phyloP scores from a whole-genome alignment of 2,888 invertebrate species.

The Altica lythri region DNA sequence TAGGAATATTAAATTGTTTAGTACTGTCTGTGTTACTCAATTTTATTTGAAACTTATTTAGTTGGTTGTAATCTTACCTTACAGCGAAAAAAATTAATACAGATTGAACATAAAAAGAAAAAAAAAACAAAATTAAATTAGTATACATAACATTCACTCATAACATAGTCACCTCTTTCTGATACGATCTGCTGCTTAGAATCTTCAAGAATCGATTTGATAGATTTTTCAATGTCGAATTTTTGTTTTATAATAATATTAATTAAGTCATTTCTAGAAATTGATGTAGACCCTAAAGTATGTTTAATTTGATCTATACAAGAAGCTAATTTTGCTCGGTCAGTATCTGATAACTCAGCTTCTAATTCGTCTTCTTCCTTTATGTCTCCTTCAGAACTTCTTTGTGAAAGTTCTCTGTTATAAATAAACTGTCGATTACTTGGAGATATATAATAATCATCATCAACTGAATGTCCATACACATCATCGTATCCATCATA shows the following conservation, averaged over 20 bases:
- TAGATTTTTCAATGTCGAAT: slow-evolving; percentile 73
- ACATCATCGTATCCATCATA: slow-evolving; percentile 89
- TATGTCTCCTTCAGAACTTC: slow-evolving; percentile 72
- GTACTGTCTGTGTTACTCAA: slow-evolving; percentile 6
- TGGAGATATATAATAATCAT: slow-evolving; percentile 89
- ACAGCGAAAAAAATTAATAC: slow-evolving; percentile 46
- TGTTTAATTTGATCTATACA: slow-evolving; percentile 83
- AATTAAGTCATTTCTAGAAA: slow-evolving; percentile 73
- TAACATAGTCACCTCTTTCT: slow-evolving; percentile 24
- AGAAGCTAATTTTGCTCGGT: slow-evolving; percentile 76
- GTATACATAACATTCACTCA: slow-evolving; percentile 8
- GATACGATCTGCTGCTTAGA: slow-evolving; percentile 31
- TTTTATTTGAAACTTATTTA: slow-evolving; percentile 21
- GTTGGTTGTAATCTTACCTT: slow-evolving; percentile 59
- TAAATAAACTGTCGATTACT: slow-evolving; percentile 84
- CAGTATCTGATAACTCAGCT: slow-evolving; percentile 62
- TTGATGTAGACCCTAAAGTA: slow-evolving; percentile 73
- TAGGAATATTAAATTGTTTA: slow-evolving; percentile 29
- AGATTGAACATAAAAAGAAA: slow-evolving; percentile 48
- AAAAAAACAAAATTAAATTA: slow-evolving; percentile 38
- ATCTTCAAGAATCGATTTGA: slow-evolving; percentile 67
- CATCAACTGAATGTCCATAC: slow-evolving; percentile 93
- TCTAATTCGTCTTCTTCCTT: slow-evolving; percentile 68
- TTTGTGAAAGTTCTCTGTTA: slow-evolving; percentile 70
- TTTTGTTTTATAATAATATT: slow-evolving; percentile 73